phyloP scores from a whole-genome alignment of 2,113 vertebrate genomes.

The Tautogolabrus adspersus region DNA sequence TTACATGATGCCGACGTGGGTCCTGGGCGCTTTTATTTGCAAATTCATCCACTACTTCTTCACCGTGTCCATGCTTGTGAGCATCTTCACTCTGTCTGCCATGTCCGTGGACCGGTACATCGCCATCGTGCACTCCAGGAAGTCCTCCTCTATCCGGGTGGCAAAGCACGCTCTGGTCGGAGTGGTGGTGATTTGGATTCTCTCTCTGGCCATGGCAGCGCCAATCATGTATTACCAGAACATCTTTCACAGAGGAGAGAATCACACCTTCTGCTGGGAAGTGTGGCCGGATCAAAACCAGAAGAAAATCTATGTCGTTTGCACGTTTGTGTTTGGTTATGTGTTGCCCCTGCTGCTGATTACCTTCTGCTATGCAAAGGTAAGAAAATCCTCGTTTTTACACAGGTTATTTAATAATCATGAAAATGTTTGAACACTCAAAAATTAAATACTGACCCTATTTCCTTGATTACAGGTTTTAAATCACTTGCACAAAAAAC shows the following conservation, averaged over 20 bases:
- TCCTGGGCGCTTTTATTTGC: slow-evolving; percentile 94
- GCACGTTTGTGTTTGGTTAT: slow-evolving; percentile 95
- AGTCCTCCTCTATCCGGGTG: slow-evolving; percentile 89
- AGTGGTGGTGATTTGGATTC: slow-evolving; percentile 91
- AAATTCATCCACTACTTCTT: slow-evolving; percentile 98
- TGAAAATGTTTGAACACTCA: background rate
- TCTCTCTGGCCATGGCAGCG: slow-evolving; percentile 92
- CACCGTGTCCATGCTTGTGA: slow-evolving; percentile 97
- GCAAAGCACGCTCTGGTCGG: slow-evolving; percentile 89
- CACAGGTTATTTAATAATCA: background rate
- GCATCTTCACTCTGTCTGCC: slow-evolving; percentile 95
- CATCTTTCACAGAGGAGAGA: slow-evolving; percentile 84
- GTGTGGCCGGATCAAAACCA: slow-evolving; percentile 87
- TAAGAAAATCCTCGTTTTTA: slow-evolving; percentile 66
- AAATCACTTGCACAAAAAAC: slow-evolving; percentile 95
- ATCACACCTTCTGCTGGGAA: slow-evolving; percentile 97
- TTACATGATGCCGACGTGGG: slow-evolving; percentile 93
- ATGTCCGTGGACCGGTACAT: slow-evolving; percentile 98
- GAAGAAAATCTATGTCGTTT: slow-evolving; percentile 93
- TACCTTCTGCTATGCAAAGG: slow-evolving; percentile 98
- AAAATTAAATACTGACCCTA: background rate
- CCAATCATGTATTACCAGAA: slow-evolving; percentile 93
- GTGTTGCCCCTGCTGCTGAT: slow-evolving; percentile 94
- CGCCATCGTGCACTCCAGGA: slow-evolving; percentile 96
- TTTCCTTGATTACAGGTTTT: slow-evolving; percentile 88